A percentile compares a stretch with the other conserved stretches of the same genome.
These are phyloP conservation scores for Terebella lapidaria DNA, from an alignment of 2,888 invertebrate genomes.

Conservation along the genomic window DNA sequence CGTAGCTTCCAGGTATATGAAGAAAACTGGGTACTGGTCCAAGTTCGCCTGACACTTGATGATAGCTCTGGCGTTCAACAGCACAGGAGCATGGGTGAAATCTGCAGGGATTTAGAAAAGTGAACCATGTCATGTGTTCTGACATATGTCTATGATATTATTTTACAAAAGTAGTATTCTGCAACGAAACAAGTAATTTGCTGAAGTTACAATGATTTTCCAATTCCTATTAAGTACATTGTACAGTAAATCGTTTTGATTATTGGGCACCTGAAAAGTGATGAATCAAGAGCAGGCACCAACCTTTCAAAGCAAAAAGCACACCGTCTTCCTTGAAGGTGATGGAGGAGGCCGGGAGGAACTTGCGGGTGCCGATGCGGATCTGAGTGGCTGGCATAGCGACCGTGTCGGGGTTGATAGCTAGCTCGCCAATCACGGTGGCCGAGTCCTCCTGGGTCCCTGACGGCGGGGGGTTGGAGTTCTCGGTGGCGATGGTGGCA, in stretches of 20 bases:
- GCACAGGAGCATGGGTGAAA: slow-evolving; percentile 25
- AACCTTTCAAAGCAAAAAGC: slow-evolving; percentile 26
- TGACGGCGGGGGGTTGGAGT: not conserved
- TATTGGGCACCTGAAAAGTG: too few species aligned
- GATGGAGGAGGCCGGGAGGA: slow-evolving; percentile 21
- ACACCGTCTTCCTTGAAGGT: slow-evolving; percentile 28
- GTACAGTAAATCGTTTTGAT: too few species aligned
- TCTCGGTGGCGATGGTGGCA: not conserved
- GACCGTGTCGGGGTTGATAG: not conserved
- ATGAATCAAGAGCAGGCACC: too few species aligned
- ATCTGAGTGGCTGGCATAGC: slow-evolving; percentile 21
- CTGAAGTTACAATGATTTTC: too few species aligned
- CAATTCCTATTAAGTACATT: too few species aligned
- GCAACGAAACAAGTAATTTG: too few species aligned
- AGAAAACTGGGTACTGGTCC: slow-evolving; percentile 21
- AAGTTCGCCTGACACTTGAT: slow-evolving; percentile 24
- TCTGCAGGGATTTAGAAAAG: too few species aligned
- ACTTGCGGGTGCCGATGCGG: slow-evolving; percentile 26
- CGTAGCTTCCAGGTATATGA: slow-evolving; percentile 26
- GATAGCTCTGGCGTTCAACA: slow-evolving; percentile 29
- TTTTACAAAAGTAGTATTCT: too few species aligned
- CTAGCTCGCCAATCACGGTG: not conserved
- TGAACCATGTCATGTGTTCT: too few species aligned
- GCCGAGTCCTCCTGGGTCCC: too few species aligned
- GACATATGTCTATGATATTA: too few species aligned